A percentile compares a stretch with the other conserved stretches of the same genome.
Conservation (phyloP, 2,113 vertebrate genomes). For the Elachura formosa region DNA sequence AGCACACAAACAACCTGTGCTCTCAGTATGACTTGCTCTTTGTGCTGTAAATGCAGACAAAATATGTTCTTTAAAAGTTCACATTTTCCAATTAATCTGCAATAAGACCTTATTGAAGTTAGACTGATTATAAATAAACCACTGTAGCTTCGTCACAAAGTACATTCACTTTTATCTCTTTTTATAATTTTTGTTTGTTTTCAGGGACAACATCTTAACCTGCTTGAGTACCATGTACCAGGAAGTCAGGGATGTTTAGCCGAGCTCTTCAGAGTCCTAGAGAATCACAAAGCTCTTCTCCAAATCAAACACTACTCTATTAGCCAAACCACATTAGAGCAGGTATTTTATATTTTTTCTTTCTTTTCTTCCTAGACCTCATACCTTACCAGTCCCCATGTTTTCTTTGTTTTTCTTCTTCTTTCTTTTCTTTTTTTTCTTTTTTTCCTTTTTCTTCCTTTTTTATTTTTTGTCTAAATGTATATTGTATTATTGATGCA, state of each 20-base stretch:
- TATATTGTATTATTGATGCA: background rate
- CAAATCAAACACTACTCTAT: constrained; percentile 66
- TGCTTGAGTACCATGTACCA: constrained; percentile 57
- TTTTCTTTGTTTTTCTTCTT: too few species aligned
- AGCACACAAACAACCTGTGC: background rate
- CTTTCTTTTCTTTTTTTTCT: too few species aligned
- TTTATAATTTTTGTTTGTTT: background rate
- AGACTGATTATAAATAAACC: background rate
- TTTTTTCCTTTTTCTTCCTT: background rate
- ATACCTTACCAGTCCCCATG: background rate
- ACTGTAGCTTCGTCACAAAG: background rate
- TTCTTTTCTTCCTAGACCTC: background rate
- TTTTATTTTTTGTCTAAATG: background rate
- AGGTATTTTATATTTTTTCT: constrained; percentile 25
- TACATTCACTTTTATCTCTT: background rate
- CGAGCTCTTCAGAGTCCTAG: constrained; percentile 65
- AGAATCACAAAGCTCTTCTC: constrained; percentile 40
- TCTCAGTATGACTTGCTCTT: background rate
- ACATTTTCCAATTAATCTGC: background rate
- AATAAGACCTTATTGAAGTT: background rate
- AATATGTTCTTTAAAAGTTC: background rate
- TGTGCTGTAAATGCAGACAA: background rate
- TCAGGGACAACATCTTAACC: constrained; percentile 61
- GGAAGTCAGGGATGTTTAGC: constrained; percentile 41
- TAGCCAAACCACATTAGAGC: constrained; percentile 63